Conservation (phyloP, 2,113 vertebrate species). For the Podarcis cretensis region DNA sequence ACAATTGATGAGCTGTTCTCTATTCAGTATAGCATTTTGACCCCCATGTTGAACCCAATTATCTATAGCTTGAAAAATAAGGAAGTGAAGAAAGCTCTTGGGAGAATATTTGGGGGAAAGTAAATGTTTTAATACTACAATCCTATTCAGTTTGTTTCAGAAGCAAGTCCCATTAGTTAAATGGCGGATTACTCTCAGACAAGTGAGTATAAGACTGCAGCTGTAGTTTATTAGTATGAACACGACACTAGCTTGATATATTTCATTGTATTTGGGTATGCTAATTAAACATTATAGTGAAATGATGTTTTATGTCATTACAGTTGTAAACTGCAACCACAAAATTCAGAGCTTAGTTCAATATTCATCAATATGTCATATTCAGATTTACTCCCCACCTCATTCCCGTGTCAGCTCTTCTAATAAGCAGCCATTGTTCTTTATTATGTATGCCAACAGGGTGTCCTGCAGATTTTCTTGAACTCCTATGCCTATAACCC, state of each 20-base stretch:
- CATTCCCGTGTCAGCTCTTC: not conserved
- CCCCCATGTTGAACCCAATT: slow-evolving; percentile 30
- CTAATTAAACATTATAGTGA: not conserved
- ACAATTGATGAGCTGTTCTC: not conserved
- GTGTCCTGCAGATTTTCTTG: too few species aligned
- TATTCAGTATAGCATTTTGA: slow-evolving; percentile 28
- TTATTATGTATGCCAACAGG: too few species aligned
- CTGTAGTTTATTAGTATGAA: too few species aligned
- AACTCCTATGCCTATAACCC: too few species aligned
- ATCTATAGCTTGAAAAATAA: slow-evolving; percentile 34
- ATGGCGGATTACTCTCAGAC: too few species aligned
- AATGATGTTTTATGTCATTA: not conserved
- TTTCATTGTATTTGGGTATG: not conserved
- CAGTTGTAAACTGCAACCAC: not conserved
- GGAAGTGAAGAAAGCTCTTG: slow-evolving; percentile 10
- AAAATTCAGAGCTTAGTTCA: not conserved
- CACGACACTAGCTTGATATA: not conserved
- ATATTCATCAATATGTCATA: not conserved
- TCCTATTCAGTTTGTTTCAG: not conserved
- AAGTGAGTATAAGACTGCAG: too few species aligned
- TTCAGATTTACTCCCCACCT: not conserved
- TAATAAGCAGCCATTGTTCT: not conserved
- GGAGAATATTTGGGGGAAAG: not conserved
- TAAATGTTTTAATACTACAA: not conserved
- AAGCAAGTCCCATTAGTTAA: too few species aligned